A percentile compares a stretch with the other conserved stretches of the same genome.
Conservation (phyloP, 1,140 invertebrate species). For the Philotrypesis tridentata region DNA sequence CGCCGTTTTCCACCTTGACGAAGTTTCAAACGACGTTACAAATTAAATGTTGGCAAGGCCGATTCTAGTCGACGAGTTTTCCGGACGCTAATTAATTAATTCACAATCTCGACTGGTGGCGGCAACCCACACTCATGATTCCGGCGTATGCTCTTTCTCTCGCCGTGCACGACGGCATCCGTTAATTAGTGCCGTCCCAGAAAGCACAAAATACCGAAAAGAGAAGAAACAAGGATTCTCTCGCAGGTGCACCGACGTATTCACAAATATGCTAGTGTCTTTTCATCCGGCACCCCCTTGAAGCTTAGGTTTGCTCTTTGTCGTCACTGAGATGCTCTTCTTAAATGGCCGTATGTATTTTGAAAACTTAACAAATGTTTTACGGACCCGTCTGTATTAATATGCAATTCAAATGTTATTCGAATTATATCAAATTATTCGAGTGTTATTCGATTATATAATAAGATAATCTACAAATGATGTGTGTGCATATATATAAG, state of each 20-base stretch:
- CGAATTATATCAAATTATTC: no score
- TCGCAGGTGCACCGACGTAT: background rate
- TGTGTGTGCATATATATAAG: no score
- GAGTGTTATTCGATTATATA: no score
- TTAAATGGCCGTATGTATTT: no score
- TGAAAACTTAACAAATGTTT: no score
- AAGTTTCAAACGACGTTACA: slow-evolving; percentile 30
- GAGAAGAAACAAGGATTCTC: background rate
- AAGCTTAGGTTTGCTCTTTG: no score
- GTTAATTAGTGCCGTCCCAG: slow-evolving; percentile 10
- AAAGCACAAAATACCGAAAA: background rate
- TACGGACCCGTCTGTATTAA: no score
- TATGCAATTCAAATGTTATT: no score
- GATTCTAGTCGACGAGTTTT: slow-evolving; percentile 17
- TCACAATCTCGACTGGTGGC: slow-evolving; percentile 6
- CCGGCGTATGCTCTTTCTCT: background rate
- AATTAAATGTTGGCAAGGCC: slow-evolving; percentile 31
- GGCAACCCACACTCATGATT: background rate
- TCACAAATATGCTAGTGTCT: background rate
- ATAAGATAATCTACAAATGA: no score
- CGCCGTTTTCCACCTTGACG: background rate
- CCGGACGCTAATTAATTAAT: slow-evolving; percentile 36
- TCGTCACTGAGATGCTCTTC: no score
- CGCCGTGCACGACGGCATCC: background rate
- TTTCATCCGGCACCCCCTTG: background rate